Base-by-base conservation (phyloP, 2,888 invertebrate genomes). In the Ypsolopha scabrella region DNA sequence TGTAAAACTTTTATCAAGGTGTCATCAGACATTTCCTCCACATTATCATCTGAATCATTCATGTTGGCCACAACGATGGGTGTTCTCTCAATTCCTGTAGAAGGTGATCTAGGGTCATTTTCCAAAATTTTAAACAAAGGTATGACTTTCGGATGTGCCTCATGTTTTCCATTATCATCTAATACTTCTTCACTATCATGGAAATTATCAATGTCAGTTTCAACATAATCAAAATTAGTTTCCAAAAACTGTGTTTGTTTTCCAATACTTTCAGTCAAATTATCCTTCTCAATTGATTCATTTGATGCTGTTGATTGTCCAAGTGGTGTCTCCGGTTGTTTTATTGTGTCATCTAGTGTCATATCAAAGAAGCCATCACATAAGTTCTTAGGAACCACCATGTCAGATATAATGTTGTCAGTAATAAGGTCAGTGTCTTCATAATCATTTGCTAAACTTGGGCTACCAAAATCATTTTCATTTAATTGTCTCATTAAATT, bases 211-310 rank as follows among this genome's bases (percentile, higher is more conserved):
- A 58, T 57, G 43, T 67, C 64, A 57, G 48, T 58, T 66, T 89
- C 89, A 37, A 87, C 67, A 73, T 78, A 90, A 60, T 90, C 90
- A 72, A 90, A 87, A 68, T 90, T 89, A 14, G 90, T 90, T 75
- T 90, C 90, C 55, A 90, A 68, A 39, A 90, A 67, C 43, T 75
- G 76, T 33, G 75, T 75, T 44, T 82, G 78, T 54, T 85, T 85
- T 44, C 72, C 70, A 52, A 66, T 60, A 55, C 65, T 63, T 56
- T 57, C 64, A 56, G 62, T 67, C 39, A 65, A 72, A 49, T 71
- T 76, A 59, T 79, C 66, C 51, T 72, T 65, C 66, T 82, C 75
- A 61, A 80, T 71, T 13, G 72, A 71, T 53, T 82, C 81, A 68
- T 75, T 72, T 7, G 80, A 80, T 54, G 75, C 78, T 53, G 82